Percentiles rank a stretch among this genome's conserved stretches.
These are phyloP conservation scores for Echinarachnius parma DNA, from an alignment of 53 echinoderm and acorn worm genomes.

Conservation along the genomic window DNA sequence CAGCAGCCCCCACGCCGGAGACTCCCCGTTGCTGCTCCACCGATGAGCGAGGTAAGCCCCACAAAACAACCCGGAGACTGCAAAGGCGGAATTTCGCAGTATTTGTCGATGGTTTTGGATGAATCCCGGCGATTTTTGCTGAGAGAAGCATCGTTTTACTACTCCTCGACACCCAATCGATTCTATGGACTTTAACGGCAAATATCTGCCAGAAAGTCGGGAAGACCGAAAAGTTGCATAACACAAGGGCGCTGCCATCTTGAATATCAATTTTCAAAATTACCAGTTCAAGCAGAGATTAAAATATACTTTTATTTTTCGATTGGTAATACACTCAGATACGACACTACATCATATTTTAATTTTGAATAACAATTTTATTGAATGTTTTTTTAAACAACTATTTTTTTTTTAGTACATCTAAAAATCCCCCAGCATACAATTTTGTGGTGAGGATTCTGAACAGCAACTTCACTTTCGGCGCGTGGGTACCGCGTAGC, in stretches of 20 bases:
- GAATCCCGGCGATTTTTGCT: background rate
- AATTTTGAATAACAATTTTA: too few species aligned
- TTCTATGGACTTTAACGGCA: background rate
- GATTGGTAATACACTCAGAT: too few species aligned
- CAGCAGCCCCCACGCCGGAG: conserved; percentile 19
- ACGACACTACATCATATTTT: too few species aligned
- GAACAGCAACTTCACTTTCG: too few species aligned
- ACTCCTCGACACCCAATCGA: background rate
- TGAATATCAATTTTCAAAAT: too few species aligned
- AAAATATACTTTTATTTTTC: too few species aligned
- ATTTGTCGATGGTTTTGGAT: background rate
- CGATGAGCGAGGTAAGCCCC: conserved; percentile 38
- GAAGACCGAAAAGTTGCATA: conserved; percentile 21
- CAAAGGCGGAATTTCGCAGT: conserved; percentile 16
- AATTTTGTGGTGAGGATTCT: too few species aligned
- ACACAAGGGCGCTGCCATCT: conserved; percentile 48
- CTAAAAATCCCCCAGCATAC: too few species aligned
- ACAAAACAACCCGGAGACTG: conserved; percentile 28
- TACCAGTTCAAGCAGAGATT: too few species aligned
- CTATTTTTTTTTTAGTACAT: too few species aligned
- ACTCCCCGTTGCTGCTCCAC: conserved; percentile 16
- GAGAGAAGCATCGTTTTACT: conserved; percentile 5
- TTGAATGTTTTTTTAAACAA: too few species aligned
- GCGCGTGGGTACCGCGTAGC: too few species aligned
- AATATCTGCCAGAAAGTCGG: background rate